Evolutionary conservation across 2,113 vertebrate genomes (phyloP).

Genomic region (Sinocyclocheilus rhinocerous): DNA sequence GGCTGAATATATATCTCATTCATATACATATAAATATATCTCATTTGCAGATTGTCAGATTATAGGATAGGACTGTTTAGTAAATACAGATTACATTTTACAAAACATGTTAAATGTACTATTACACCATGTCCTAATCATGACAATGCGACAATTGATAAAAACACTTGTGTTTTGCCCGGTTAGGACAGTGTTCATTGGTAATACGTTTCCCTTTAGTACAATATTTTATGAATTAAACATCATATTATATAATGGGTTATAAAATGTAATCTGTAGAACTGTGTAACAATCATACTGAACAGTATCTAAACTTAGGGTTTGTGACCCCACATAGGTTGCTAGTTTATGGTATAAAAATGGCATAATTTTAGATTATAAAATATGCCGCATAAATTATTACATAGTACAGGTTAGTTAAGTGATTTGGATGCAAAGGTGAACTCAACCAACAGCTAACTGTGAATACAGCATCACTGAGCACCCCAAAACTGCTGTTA

Average conservation of each 20-base stretch:
- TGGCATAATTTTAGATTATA: neutral
- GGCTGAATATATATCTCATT: too few relatives aligned
- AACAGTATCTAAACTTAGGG: neutral
- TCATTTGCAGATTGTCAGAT: too few relatives aligned
- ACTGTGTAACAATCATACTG: neutral
- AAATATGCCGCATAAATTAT: neutral
- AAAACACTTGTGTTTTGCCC: too few relatives aligned
- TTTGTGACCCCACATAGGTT: neutral
- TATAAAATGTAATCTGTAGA: neutral
- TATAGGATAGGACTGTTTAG: too few relatives aligned
- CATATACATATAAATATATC: too few relatives aligned
- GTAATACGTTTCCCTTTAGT: neutral
- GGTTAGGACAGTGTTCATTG: too few relatives aligned
- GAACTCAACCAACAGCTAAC: neutral
- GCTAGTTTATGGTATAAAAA: too few relatives aligned
- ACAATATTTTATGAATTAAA: neutral
- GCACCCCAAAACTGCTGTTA: too few relatives aligned
- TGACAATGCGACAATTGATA: neutral
- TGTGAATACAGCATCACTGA: too few relatives aligned
- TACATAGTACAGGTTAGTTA: neutral
- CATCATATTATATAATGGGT: neutral
- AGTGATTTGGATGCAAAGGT: neutral
- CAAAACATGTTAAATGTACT: neutral
- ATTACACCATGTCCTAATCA: neutral
- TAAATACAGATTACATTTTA: too few relatives aligned